A percentile compares a stretch with the other conserved stretches of the same genome.
Conservation (phyloP, 2,888 invertebrate genomes). For the Macroteleia sp. region DNA sequence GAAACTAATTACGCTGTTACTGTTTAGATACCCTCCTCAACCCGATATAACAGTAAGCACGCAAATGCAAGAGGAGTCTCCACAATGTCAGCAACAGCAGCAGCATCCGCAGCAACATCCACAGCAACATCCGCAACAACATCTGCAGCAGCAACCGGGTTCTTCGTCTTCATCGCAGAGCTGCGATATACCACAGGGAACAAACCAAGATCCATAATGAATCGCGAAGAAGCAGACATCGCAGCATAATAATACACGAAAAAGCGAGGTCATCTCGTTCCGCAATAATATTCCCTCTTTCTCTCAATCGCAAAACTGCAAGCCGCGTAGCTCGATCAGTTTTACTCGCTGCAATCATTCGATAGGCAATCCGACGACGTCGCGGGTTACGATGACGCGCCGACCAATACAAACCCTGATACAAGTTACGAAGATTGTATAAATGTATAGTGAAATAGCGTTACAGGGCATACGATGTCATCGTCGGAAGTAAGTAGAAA, state of each 20-base stretch:
- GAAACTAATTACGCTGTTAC: no score
- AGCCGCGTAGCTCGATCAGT: constrained; percentile 34
- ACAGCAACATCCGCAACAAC: constrained; percentile 61
- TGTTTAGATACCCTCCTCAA: constrained; percentile 54
- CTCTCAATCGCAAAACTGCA: constrained; percentile 23
- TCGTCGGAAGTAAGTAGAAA: constrained; percentile 70
- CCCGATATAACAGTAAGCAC: constrained; percentile 62
- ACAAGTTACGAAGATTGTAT: constrained; percentile 76
- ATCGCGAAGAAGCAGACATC: constrained; percentile 66
- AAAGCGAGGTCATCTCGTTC: not conserved
- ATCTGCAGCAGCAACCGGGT: constrained; percentile 64
- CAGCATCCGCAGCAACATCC: constrained; percentile 63
- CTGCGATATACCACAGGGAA: constrained; percentile 77
- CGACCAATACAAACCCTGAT: constrained; percentile 19
- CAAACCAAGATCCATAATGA: constrained; percentile 82
- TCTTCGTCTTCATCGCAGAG: constrained; percentile 75
- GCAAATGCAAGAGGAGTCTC: constrained; percentile 19
- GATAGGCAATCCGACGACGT: constrained; percentile 27
- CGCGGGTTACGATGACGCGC: constrained; percentile 1
- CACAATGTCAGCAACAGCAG: constrained; percentile 48
- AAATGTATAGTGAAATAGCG: constrained; percentile 82
- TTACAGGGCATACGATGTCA: constrained; percentile 68
- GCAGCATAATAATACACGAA: not conserved
- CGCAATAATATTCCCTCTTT: constrained; percentile 7
- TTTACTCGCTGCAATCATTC: constrained; percentile 32